A percentile compares a stretch with the other conserved stretches of the same genome.
Conservation (phyloP, 2,888 invertebrate genomes). For the Fragum fragum region DNA sequence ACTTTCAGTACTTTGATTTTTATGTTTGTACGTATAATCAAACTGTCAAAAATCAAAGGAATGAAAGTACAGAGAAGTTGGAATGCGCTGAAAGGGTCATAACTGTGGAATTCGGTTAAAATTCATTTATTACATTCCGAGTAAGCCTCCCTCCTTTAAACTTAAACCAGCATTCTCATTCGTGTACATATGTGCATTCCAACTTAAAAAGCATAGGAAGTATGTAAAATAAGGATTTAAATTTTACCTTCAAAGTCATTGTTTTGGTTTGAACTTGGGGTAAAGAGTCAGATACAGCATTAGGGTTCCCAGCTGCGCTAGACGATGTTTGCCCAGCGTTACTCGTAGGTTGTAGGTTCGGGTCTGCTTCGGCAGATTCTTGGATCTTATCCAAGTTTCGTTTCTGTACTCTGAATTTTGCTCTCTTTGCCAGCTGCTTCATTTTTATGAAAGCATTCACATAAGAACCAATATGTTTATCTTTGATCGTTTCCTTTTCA, state of each 20-base stretch:
- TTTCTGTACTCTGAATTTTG: background rate
- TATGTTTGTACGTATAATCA: too few species aligned
- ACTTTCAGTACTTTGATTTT: too few species aligned
- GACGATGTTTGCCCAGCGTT: background rate
- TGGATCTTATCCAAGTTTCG: background rate
- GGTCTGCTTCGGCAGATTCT: conserved; percentile 2
- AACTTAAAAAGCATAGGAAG: too few species aligned
- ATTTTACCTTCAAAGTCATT: conserved; percentile 17
- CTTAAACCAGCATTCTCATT: too few species aligned
- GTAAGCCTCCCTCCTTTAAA: too few species aligned
- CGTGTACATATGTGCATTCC: too few species aligned
- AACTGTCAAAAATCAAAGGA: too few species aligned
- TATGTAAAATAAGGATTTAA: too few species aligned
- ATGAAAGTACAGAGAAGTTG: too few species aligned
- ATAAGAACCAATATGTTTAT: background rate
- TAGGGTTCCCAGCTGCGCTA: background rate
- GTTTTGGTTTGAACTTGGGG: conserved; percentile 9
- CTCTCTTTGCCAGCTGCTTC: conserved; percentile 4
- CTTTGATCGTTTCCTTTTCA: background rate
- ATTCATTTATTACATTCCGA: too few species aligned
- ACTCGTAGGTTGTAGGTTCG: background rate
- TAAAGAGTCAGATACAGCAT: background rate
- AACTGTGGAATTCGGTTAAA: too few species aligned
- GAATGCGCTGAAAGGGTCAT: too few species aligned
- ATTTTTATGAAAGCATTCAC: conserved; percentile 6